Conservation (phyloP, 2,797 vertebrate genomes). For the Cirrhinus mrigala region DNA sequence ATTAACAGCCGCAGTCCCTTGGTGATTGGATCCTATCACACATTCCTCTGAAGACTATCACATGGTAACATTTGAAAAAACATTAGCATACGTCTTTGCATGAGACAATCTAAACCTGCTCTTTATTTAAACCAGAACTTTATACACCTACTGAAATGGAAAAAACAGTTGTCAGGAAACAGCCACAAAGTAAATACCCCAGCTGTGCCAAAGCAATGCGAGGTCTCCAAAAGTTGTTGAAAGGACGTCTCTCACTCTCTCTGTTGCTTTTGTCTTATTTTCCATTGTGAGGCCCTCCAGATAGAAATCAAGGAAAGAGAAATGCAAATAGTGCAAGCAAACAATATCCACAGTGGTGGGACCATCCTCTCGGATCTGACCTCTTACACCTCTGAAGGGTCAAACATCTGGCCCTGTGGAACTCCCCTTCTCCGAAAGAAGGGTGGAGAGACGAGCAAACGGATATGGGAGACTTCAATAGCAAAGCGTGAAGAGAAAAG, state of each 20-base stretch:
- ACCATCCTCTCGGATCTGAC: conserved; percentile 50
- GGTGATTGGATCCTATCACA: conserved; percentile 19
- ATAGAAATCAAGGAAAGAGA: conserved; percentile 58
- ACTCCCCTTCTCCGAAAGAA: conserved; percentile 78
- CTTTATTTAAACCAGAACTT: conserved; percentile 15
- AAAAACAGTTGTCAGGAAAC: conserved; percentile 42
- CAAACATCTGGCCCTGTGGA: conserved; percentile 65
- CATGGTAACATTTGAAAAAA: conserved; percentile 22
- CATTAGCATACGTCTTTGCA: conserved; percentile 27
- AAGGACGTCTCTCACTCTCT: conserved; percentile 21
- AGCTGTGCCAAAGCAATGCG: conserved; percentile 27
- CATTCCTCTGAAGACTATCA: conserved; percentile 15
- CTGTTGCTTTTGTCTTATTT: conserved; percentile 36
- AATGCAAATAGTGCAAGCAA: conserved; percentile 52
- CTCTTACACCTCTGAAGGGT: conserved; percentile 65
- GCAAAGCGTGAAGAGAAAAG: conserved; percentile 27
- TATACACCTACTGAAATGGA: conserved; percentile 24
- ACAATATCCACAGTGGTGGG: conserved; percentile 46
- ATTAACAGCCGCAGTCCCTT: not conserved
- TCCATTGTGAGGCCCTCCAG: conserved; percentile 36
- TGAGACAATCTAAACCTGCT: not conserved
- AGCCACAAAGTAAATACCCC: conserved; percentile 32
- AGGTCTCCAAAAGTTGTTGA: conserved; percentile 17
- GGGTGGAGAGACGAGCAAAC: conserved; percentile 26
- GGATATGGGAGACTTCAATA: conserved; percentile 46